A percentile compares a stretch with the other conserved stretches of the same genome.
These are phyloP conservation scores for Albula glossodonta DNA, from an alignment of 2,113 vertebrate genomes.

Conservation along the genomic window DNA sequence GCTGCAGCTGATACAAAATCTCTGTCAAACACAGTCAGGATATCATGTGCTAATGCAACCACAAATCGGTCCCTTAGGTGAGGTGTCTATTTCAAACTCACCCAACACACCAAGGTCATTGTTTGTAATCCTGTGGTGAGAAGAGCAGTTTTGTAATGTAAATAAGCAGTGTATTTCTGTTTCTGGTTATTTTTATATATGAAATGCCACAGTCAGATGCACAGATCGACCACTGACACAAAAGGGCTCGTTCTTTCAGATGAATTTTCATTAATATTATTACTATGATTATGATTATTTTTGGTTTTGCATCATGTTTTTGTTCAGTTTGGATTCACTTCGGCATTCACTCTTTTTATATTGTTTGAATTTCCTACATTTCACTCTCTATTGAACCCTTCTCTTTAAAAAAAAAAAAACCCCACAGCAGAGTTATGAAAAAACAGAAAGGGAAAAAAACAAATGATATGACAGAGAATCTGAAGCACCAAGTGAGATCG, in stretches of 20 bases:
- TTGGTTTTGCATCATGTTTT: not conserved
- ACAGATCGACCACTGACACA: not conserved
- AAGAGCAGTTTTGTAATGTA: not conserved
- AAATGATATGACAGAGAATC: not conserved
- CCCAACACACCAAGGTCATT: not conserved
- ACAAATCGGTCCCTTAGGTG: not conserved
- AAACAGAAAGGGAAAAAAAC: not conserved
- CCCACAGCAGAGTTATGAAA: not conserved
- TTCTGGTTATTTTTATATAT: not conserved
- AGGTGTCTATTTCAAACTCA: not conserved
- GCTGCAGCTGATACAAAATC: not conserved
- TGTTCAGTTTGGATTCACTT: not conserved
- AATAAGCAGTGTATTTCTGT: not conserved
- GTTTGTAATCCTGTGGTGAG: not conserved
- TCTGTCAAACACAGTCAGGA: not conserved
- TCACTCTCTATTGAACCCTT: not conserved
- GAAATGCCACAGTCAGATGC: not conserved
- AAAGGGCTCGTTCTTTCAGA: not conserved
- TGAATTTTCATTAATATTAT: not conserved
- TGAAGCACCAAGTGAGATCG: no score
- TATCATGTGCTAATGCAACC: not conserved
- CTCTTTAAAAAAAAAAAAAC: not conserved
- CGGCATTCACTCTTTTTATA: not conserved
- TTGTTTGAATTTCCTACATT: constrained; percentile 8
- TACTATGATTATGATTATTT: no score